A percentile compares a stretch with the other conserved stretches of the same genome.
Evolutionary conservation across 2,888 invertebrate genomes (phyloP).

Genomic region (Pseudoips prasinana): DNA sequence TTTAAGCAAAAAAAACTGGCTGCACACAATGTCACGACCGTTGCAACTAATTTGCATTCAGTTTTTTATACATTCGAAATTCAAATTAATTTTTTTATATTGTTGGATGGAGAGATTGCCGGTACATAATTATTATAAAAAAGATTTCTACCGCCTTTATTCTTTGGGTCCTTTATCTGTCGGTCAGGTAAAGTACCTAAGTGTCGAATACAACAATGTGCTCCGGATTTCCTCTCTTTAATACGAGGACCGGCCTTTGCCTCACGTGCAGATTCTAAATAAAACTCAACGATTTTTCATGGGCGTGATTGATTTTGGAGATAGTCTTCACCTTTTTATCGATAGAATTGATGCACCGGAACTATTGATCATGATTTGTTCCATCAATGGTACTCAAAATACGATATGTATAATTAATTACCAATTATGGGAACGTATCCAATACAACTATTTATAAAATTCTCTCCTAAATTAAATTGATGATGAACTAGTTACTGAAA

Average conservation of each 20-base stretch:
- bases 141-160: slow-evolving; percentile 50
- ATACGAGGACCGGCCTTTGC: slow-evolving; percentile 71
- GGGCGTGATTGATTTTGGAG: slow-evolving; percentile 80
- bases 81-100: slow-evolving; percentile 41
- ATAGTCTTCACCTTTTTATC: slow-evolving; percentile 58
- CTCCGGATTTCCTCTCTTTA: slow-evolving; percentile 80
- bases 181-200: slow-evolving; percentile 76
- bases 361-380: slow-evolving; percentile 45
- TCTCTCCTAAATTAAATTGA: background rate
- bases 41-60: slow-evolving; percentile 72
- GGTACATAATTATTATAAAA: slow-evolving; percentile 72
- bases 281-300: slow-evolving; percentile 68
- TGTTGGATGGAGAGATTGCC: slow-evolving; percentile 40
- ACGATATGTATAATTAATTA: slow-evolving; percentile 15
- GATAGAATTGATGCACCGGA: slow-evolving; percentile 52
- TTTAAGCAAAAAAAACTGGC: slow-evolving; percentile 28
- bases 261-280: slow-evolving; percentile 79
- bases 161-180: slow-evolving; percentile 59
- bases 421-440: background rate
- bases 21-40: slow-evolving; percentile 55
- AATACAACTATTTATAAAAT: too few species aligned
- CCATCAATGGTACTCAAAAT: slow-evolving; percentile 18
- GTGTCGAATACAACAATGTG: slow-evolving; percentile 72
- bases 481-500: background rate
- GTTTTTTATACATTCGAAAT: slow-evolving; percentile 44